Evolutionary conservation across 2,113 vertebrate species (phyloP), one percentile per base, ranked within the genome.

Genomic region (Crocuta crocuta): DNA sequence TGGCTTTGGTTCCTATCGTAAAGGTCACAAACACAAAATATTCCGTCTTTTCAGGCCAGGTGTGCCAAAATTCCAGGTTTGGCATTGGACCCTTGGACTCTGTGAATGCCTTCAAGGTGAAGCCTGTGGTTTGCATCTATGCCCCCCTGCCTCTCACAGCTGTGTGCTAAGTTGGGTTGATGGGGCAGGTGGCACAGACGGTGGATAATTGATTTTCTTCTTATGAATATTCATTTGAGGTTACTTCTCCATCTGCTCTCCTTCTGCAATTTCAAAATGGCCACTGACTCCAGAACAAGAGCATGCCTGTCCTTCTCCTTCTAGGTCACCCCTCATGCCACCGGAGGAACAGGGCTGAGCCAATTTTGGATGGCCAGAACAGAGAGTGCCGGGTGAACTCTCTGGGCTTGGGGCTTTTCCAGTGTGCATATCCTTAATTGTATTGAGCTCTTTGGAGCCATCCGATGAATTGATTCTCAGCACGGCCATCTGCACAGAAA

Each of bases 191-290:
- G 94, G 98, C 71, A 85, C 96, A 94, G 58, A 76, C 80, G 87
- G 94, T 55, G 2, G 89, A 39, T 97, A 98, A 98, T 97, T 98
- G 97, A 95, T 96, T 98, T 95, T 95, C 94, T 26, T 98, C 96
- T 96, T 48, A 83, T 98, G 48, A 87, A 85, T 81, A 94, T 97
- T 95, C 96, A 94, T 96, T 92, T 87, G 90, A 45, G n/a, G 79
- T 28, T 78, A 61, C 33, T 70, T 17, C 71, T 97, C 96, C 97
- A 91, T 95, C 97, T 91, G 95, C 73, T 95, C 53, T 92, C 97
- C 55, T 92, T 97, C 3, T 98, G 89, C 82, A 68, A 24, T 68
- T 68, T 21, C 94, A 65, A 91, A 1, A 3, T 50, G 93, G 74
- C 1, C 3, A 9, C 82, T 55, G 89, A 89, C 9, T 19, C 33